Percentiles rank a stretch among this genome's conserved stretches.
Evolutionary conservation across 1,140 invertebrate species (phyloP).

Genomic region (Watersipora subatra): DNA sequence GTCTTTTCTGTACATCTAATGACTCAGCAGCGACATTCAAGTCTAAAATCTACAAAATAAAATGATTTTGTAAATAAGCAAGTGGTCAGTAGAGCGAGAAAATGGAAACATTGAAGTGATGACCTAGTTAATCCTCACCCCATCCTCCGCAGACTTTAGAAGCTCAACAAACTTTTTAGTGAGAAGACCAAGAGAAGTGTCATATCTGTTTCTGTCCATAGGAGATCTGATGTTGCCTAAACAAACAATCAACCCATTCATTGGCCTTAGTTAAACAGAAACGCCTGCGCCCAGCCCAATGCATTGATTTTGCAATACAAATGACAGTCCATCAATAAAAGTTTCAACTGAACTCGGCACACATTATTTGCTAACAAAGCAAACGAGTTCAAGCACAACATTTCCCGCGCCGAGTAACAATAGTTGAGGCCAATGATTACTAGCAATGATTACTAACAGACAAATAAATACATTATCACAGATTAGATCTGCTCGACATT

Average conservation of each 20-base stretch:
- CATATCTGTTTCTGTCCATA: constrained; percentile 33
- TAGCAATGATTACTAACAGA: too few relatives aligned
- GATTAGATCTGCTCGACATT: too few relatives aligned
- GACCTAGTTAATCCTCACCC: constrained; percentile 50
- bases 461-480: too few relatives aligned
- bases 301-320: background rate
- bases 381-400: too few relatives aligned
- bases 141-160: constrained; percentile 82
- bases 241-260: constrained; percentile 14
- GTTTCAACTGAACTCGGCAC: background rate
- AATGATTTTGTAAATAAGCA: too few relatives aligned
- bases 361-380: too few relatives aligned
- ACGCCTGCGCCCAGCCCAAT: background rate
- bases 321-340: constrained; percentile 7
- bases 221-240: constrained; percentile 31
- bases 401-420: too few relatives aligned
- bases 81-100: background rate
- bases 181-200: constrained; percentile 61
- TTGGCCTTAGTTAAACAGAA: constrained; percentile 4
- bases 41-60: constrained; percentile 17
- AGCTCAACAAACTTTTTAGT: constrained; percentile 90
- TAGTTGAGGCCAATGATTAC: too few relatives aligned
- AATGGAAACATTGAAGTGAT: background rate
- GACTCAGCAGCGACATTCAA: constrained; percentile 68
- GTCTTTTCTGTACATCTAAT: constrained; percentile 77